A percentile compares a stretch with the other conserved stretches of the same genome.
Evolutionary conservation across 2,797 vertebrate species (phyloP).

Genomic region (Cynodonichthys magdalenae): DNA sequence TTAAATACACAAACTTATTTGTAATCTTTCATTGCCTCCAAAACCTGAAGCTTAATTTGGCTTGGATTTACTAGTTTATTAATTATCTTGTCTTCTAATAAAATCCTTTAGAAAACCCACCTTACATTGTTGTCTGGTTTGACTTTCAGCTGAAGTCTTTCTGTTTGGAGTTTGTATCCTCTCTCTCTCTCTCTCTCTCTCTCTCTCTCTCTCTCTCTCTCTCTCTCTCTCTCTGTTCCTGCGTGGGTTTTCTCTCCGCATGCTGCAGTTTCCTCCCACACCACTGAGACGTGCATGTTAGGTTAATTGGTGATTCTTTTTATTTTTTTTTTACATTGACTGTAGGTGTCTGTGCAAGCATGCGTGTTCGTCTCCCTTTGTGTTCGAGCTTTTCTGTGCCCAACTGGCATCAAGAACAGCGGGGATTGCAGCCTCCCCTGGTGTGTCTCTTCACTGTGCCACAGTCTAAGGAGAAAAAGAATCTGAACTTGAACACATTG

Average conservation of each 20-base stretch:
- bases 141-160: not conserved
- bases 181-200: not conserved
- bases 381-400: not conserved
- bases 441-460: not conserved
- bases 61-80: not conserved
- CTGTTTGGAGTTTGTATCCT: not conserved
- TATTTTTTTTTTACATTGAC: constrained; percentile 4
- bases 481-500: not conserved
- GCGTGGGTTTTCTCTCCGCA: not conserved
- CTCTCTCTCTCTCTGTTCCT: not conserved
- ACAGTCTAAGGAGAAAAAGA: not conserved
- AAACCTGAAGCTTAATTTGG: too few relatives aligned
- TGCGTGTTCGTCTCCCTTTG: not conserved
- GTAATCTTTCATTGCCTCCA: too few relatives aligned
- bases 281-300: not conserved
- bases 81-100: not conserved
- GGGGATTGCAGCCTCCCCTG: not conserved
- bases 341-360: not conserved
- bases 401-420: constrained; percentile 2
- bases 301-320: constrained; percentile 4
- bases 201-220: not conserved
- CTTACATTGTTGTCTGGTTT: not conserved
- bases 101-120: not conserved
- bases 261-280: constrained; percentile 1
- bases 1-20: too few relatives aligned